Percentiles rank a stretch among this genome's conserved stretches.
These are phyloP conservation scores for Polymixis lichenea DNA, from an alignment of 2,888 invertebrate genomes.

Conservation along the genomic window DNA sequence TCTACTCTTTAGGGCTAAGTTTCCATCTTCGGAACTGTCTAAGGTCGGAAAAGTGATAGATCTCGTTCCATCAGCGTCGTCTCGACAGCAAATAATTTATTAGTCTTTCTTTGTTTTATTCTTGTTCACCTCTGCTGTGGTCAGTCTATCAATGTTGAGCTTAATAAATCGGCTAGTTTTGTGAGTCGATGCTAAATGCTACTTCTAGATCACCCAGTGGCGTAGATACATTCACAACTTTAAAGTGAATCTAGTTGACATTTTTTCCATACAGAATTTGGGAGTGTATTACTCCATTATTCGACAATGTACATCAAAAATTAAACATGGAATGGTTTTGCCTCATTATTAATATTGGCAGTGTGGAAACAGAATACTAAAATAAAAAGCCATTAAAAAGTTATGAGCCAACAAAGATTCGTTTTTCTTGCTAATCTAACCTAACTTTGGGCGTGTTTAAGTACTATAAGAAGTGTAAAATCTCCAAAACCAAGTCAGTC, in stretches of 20 bases:
- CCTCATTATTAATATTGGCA: too few relatives aligned
- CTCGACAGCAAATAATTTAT: not conserved
- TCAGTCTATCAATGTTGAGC: not conserved
- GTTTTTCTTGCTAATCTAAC: too few relatives aligned
- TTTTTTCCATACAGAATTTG: too few relatives aligned
- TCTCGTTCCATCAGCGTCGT: not conserved
- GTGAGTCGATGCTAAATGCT: not conserved
- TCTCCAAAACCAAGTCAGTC: too few relatives aligned
- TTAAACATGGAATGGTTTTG: too few relatives aligned
- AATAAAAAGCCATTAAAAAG: too few relatives aligned
- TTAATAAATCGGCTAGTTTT: not conserved
- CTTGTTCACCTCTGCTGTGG: not conserved
- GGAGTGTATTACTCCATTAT: too few relatives aligned
- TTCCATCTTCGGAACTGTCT: not conserved
- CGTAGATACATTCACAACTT: not conserved
- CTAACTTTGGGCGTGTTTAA: too few relatives aligned
- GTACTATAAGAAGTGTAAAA: too few relatives aligned
- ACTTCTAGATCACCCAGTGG: not conserved
- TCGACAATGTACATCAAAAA: too few relatives aligned
- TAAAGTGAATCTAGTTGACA: not conserved
- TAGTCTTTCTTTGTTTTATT: not conserved
- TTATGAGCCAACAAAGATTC: too few relatives aligned
- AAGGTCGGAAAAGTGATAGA: not conserved
- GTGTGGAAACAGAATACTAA: too few relatives aligned
- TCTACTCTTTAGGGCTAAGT: not conserved